Percentiles rank a stretch among this genome's conserved stretches.
Conservation (phyloP, 1,140 invertebrate species). For the Drosophila triauraria region DNA sequence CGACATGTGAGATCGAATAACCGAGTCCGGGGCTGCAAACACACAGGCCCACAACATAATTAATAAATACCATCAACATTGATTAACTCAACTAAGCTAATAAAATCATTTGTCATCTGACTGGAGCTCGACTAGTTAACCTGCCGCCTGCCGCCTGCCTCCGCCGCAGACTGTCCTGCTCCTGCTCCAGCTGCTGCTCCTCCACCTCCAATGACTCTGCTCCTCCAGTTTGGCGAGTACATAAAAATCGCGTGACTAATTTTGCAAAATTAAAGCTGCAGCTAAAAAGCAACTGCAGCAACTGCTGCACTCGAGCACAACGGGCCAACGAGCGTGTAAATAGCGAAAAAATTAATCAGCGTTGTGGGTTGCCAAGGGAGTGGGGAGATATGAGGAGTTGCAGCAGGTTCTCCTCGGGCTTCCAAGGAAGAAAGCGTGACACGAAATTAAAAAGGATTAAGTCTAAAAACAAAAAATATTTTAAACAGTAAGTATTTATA, state of each 20-base stretch:
- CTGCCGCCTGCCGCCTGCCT: slow-evolving; percentile 5
- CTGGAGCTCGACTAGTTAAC: slow-evolving; percentile 76
- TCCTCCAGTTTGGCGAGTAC: slow-evolving; percentile 61
- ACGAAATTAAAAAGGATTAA: slow-evolving; percentile 6
- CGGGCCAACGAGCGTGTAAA: slow-evolving; percentile 79
- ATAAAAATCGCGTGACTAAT: slow-evolving; percentile 84
- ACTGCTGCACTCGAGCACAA: slow-evolving; percentile 47
- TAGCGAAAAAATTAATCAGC: slow-evolving; percentile 83
- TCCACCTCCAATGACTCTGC: slow-evolving; percentile 10
- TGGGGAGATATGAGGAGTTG: slow-evolving; percentile 19
- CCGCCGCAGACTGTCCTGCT: not conserved
- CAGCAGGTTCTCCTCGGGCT: slow-evolving; percentile 35
- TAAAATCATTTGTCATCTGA: slow-evolving; percentile 84
- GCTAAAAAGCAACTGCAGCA: slow-evolving; percentile 33
- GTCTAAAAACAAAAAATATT: not conserved
- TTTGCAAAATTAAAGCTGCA: slow-evolving; percentile 79
- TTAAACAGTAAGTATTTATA: too few species aligned
- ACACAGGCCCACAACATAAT: slow-evolving; percentile 75
- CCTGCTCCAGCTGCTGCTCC: not conserved
- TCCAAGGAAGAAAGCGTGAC: slow-evolving; percentile 43
- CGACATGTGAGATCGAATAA: slow-evolving; percentile 74
- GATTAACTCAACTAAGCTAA: slow-evolving; percentile 84
- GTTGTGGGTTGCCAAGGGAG: slow-evolving; percentile 22
- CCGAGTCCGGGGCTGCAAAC: slow-evolving; percentile 33
- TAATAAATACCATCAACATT: slow-evolving; percentile 84